Base-by-base conservation (phyloP, 2,113 vertebrate genomes). In the Dermatemys mawii region DNA sequence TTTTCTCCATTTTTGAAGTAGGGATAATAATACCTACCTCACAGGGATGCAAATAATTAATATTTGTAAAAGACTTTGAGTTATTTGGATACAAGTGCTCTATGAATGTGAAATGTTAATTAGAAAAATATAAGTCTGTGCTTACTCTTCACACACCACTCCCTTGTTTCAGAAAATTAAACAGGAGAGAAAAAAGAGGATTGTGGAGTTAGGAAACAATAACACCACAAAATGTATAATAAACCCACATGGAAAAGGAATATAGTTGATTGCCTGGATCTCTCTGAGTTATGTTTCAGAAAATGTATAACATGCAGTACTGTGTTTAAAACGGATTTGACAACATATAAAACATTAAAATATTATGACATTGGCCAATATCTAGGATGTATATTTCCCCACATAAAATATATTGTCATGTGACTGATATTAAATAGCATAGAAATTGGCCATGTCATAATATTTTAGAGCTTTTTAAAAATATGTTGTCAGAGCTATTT, bases 401-500 rank as follows among this genome's bases (percentile, higher is more conserved):
- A 84, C 91, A 96, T 96, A 97, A 96, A 97, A 96, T 97, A 97
- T 86, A 95, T 92, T 93, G 82, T 96, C 94, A 96, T 98, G 93
- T 98, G 92, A 96, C 67, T 93, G 97, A 96, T 97, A 96, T 97
- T 95, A 97, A 92, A 96, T 97, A 97, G 88, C 93, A 95, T 97
- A 97, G 94, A 97, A 97, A 95, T 97, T 95, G 94, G 95, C 94
- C 96, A 93, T 97, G 94, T 96, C 93, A 97, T 96, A 97, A 96
- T 96, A 97, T 95, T 96, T 97, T 96, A 96, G 96, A 94, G 90
- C 81, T 95, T 95, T 95, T 96, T 95, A 90, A 38, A 55, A 63
- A 96, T 98, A 96, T 85, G 89, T 96, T 96, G 96, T 97, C 96
- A 97, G 95, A 97, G 82, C 81, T 96, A 97, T 97, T 97, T 97